Conservation (phyloP, 2,888 invertebrate genomes). For the Phasia obesa region DNA sequence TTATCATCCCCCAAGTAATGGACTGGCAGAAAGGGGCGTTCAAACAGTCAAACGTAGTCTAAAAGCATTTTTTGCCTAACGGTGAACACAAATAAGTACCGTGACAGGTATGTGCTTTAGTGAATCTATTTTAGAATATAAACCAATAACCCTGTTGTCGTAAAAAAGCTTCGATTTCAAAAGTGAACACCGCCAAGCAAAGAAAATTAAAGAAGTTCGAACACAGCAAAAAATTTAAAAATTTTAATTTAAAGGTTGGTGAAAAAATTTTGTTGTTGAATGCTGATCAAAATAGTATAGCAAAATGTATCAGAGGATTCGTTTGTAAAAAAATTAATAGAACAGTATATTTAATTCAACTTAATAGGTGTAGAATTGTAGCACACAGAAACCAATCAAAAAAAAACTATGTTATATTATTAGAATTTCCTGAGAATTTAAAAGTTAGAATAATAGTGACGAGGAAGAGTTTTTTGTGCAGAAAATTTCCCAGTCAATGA, state of each 20-base stretch:
- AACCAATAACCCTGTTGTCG: too few species aligned
- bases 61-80: constrained; percentile 26
- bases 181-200: background rate
- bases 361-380: constrained; percentile 2
- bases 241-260: constrained; percentile 15
- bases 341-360: constrained; percentile 17
- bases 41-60: constrained; percentile 37
- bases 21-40: constrained; percentile 42
- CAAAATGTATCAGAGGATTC: constrained; percentile 13
- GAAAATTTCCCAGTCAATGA: background rate
- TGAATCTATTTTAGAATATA: too few species aligned
- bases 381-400: constrained; percentile 26
- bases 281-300: constrained; percentile 9
- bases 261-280: constrained; percentile 30
- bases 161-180: background rate
- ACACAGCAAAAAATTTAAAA: constrained; percentile 12
- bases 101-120: too few species aligned
- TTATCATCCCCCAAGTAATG: constrained; percentile 55
- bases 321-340: constrained; percentile 13
- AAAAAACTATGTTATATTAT: too few species aligned
- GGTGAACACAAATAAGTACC: background rate
- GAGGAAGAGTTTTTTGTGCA: background rate
- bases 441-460: background rate
- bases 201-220: constrained; percentile 14
- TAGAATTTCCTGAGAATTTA: background rate